phyloP scores from a whole-genome alignment of 2,113 vertebrate species.

The Caracal caracal region DNA sequence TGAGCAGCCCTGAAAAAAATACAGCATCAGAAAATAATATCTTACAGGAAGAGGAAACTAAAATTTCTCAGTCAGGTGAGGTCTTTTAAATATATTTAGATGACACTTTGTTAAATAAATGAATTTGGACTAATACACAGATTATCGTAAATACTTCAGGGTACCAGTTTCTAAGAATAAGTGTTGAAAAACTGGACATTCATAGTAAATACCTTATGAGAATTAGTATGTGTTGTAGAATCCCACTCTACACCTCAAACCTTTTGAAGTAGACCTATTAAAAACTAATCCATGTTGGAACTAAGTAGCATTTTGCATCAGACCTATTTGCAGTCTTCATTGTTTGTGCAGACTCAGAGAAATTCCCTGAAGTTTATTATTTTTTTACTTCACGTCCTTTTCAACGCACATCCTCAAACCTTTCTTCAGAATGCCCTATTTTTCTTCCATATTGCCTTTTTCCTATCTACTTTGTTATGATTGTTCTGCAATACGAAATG shows the following conservation, averaged over 20 bases:
- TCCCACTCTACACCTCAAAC: background rate
- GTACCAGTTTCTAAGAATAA: background rate
- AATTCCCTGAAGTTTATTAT: background rate
- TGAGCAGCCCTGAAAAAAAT: constrained; percentile 61
- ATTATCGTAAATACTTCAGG: background rate
- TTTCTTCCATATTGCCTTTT: background rate
- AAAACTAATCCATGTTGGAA: background rate
- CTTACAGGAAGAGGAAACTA: constrained; percentile 10
- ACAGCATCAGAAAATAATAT: background rate
- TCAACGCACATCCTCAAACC: background rate
- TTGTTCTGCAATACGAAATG: background rate
- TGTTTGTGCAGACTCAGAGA: background rate
- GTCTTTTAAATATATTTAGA: constrained; percentile 1
- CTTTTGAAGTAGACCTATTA: background rate
- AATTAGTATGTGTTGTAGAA: background rate
- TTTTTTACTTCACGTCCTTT: background rate
- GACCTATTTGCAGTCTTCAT: background rate
- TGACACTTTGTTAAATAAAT: background rate
- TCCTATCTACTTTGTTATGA: background rate
- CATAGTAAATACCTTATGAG: background rate
- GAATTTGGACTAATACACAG: background rate
- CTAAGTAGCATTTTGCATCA: background rate
- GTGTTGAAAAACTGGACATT: background rate
- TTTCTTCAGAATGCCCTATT: background rate
- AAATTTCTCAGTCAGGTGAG: constrained; percentile 60